These are phyloP conservation scores for Vidua chalybeata DNA, from an alignment of 2,113 vertebrate genomes.

Conservation along the genomic window DNA sequence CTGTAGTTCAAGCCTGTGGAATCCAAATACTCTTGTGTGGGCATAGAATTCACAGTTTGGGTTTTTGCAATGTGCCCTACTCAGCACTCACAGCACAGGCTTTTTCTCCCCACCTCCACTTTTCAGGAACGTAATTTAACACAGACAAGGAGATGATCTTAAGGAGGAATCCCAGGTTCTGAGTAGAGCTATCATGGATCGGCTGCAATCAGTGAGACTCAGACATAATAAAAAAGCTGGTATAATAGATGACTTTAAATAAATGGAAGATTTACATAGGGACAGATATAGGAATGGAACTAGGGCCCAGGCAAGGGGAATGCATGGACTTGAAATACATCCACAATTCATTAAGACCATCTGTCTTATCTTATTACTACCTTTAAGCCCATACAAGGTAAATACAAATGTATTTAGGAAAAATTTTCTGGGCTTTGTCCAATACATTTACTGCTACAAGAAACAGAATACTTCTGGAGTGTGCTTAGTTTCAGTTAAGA, in stretches of 20 bases:
- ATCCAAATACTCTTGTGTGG: not conserved
- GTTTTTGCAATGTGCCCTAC: not conserved
- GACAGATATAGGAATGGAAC: not conserved
- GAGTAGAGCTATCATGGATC: not conserved
- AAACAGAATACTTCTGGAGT: not conserved
- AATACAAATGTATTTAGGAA: not conserved
- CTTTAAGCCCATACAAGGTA: not conserved
- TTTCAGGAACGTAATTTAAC: not conserved
- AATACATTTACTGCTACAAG: not conserved
- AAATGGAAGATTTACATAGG: not conserved
- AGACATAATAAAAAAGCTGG: not conserved
- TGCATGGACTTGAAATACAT: not conserved
- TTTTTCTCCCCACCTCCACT: not conserved
- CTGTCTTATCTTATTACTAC: not conserved
- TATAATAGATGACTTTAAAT: not conserved
- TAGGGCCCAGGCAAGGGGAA: not conserved
- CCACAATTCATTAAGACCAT: not conserved
- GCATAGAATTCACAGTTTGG: not conserved
- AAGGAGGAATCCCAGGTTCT: not conserved
- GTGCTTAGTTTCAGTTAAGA: not conserved
- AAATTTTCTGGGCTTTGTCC: not conserved
- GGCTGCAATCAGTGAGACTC: not conserved
- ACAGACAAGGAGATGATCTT: not conserved
- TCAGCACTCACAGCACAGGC: not conserved
- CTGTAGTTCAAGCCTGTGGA: not conserved